Evolutionary conservation across 2,113 vertebrate genomes (phyloP), one percentile per base, ranked within the genome.

Genomic region (Pelusios castaneus): DNA sequence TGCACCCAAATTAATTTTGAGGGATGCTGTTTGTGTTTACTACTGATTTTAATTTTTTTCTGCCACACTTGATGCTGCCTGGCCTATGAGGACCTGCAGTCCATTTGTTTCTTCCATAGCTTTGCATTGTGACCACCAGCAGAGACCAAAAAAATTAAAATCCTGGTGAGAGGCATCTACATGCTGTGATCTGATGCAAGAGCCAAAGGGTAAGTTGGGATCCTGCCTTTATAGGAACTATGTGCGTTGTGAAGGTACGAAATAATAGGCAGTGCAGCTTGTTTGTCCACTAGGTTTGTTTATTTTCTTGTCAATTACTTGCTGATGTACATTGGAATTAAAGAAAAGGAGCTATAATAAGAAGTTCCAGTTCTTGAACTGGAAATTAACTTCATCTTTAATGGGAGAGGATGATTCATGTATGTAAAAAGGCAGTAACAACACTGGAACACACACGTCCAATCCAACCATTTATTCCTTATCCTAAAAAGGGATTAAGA

Each of bases 381-480:
- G 11, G 19, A 90, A 60, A 2, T 21, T 5, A 70, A 38, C 67
- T 70, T 70, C 67, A n/a, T 70, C 67, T 82, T 19, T 85, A 85
- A 34, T 13, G 54, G 29, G 6, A 27, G 77, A 49, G 7, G 47
- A 49, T 49, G n/a, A 1, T 0, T 19, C 8, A 10, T 2, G 1
- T 19, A 24, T 1, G 17, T 47, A 77, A 91, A 51, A 0, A 1
- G 51, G 5, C 1, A 1, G 0, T 41, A 16, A 52, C 8, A 38
- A 80, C 87, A 41, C 0, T 0, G 0, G 2, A 2, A 21, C 0
- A 0, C 1, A n/a, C 31, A 14, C 0, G 0, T 29, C 27, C 51
- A 4, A 0, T 2, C 12, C 38, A 38, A 21, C 25, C 13, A 22
- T 2, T 8, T 0, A 0, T 7, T 43, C 24, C 0, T 25, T 1